These are phyloP conservation scores for Hemicrepidius hirtus DNA, from an alignment of 2,888 invertebrate species.

Conservation along the genomic window DNA sequence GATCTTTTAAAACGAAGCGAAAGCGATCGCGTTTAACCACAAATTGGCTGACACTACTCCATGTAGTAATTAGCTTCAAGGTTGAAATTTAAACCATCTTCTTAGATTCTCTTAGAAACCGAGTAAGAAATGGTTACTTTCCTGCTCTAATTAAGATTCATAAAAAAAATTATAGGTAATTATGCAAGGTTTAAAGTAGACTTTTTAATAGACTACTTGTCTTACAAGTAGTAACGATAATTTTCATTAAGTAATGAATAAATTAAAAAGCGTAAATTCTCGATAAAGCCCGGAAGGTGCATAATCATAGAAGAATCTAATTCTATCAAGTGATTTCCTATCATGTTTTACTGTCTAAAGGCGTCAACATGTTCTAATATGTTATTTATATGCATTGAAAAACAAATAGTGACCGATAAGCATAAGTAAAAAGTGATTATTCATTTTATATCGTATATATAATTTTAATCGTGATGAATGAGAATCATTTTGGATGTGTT, in stretches of 20 bases:
- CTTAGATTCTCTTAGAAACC: too few species aligned
- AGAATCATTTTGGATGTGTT: slow-evolving; percentile 21
- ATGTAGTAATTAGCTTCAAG: not conserved
- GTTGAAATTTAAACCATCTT: not conserved
- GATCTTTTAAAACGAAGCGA: not conserved
- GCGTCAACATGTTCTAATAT: slow-evolving; percentile 22
- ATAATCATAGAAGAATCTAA: not conserved
- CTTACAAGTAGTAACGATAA: not conserved
- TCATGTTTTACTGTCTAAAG: slow-evolving; percentile 5
- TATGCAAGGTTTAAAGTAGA: too few species aligned
- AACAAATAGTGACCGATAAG: slow-evolving; percentile 33
- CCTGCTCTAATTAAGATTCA: too few species aligned
- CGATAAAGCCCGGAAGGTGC: not conserved
- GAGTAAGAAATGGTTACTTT: too few species aligned
- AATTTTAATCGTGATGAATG: slow-evolving; percentile 39
- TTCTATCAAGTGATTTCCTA: not conserved
- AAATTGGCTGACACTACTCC: slow-evolving; percentile 3
- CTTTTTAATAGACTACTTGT: too few species aligned
- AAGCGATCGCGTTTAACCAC: not conserved
- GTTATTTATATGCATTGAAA: slow-evolving; percentile 34
- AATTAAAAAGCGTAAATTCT: not conserved
- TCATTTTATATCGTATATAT: slow-evolving; percentile 26
- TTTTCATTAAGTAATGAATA: not conserved
- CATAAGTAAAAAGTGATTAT: slow-evolving; percentile 20
- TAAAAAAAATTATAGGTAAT: too few species aligned